Conservation (phyloP, 1,140 invertebrate genomes). For the Drosophila navojoa region DNA sequence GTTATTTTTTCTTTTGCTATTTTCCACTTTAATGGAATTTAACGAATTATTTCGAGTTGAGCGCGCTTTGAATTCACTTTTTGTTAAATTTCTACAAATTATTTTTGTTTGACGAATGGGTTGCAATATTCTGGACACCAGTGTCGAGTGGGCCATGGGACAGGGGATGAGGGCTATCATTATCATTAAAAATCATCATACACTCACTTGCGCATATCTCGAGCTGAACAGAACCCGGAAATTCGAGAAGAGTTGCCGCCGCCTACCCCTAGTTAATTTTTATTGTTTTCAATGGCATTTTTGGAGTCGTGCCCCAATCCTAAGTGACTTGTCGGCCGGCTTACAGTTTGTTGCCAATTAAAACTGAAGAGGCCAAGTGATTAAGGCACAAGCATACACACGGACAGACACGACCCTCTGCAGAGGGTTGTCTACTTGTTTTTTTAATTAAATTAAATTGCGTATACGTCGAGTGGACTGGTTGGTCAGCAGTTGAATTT, state of each 20-base stretch:
- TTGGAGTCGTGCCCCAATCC: conserved; percentile 27
- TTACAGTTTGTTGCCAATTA: conserved; percentile 79
- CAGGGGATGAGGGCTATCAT: background rate
- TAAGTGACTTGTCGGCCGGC: conserved; percentile 49
- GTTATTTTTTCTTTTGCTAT: conserved; percentile 26
- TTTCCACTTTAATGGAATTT: conserved; percentile 12
- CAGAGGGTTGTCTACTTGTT: conserved; percentile 22
- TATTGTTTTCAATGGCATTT: conserved; percentile 66
- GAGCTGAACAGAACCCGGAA: conserved; percentile 19
- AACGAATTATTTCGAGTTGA: conserved; percentile 64
- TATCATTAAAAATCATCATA: conserved; percentile 42
- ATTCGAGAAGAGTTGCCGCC: conserved; percentile 18
- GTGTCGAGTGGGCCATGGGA: background rate
- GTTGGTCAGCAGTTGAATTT: conserved; percentile 12
- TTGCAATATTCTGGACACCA: conserved; percentile 38
- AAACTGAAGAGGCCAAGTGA: conserved; percentile 77
- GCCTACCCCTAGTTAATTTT: conserved; percentile 51
- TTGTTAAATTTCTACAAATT: conserved; percentile 41
- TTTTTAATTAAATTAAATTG: conserved; percentile 82
- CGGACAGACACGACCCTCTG: conserved; percentile 10
- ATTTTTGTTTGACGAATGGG: conserved; percentile 20
- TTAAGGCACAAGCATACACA: conserved; percentile 46
- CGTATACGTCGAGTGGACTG: conserved; percentile 73
- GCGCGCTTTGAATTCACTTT: conserved; percentile 44
- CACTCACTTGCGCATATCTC: conserved; percentile 45